A percentile compares a stretch with the other conserved stretches of the same genome.
phyloP scores from a whole-genome alignment of 2,113 vertebrate species.

The Oryzias celebensis region DNA sequence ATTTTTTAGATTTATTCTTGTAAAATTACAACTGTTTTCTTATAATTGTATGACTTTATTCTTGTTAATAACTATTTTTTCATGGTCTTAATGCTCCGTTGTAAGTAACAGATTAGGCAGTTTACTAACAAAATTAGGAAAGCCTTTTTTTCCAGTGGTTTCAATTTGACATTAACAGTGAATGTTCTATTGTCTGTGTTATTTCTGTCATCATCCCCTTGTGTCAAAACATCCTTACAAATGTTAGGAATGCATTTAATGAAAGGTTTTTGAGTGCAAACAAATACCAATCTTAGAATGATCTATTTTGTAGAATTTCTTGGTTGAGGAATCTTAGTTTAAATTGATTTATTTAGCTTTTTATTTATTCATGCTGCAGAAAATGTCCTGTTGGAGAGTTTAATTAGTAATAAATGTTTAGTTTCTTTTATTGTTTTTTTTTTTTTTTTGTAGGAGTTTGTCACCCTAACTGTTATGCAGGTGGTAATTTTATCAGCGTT shows the following conservation, averaged over 20 bases:
- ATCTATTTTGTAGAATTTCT: neutral
- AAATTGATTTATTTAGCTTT: neutral
- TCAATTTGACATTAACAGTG: neutral
- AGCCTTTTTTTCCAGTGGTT: neutral
- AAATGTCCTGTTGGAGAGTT: too few species aligned
- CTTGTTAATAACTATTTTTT: too few species aligned
- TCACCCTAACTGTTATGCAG: neutral
- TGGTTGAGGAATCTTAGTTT: neutral
- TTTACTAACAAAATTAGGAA: too few species aligned
- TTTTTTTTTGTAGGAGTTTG: neutral
- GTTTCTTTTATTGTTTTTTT: too few species aligned
- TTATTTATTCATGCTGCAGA: neutral
- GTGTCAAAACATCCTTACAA: slow-evolving; percentile 22
- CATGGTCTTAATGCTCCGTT: too few species aligned
- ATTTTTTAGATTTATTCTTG: too few species aligned
- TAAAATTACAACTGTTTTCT: too few species aligned
- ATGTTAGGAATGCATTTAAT: slow-evolving; percentile 66
- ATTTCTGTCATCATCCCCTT: slow-evolving; percentile 43
- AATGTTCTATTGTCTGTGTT: slow-evolving; percentile 29
- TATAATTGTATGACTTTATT: too few species aligned
- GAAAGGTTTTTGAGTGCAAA: slow-evolving; percentile 46
- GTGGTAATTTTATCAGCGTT: slow-evolving; percentile 39
- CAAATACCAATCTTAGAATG: slow-evolving; percentile 14
- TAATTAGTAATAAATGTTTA: too few species aligned
- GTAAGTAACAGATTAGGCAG: too few species aligned